phyloP scores from a whole-genome alignment of 2,797 vertebrate genomes.

The Kryptolebias ocellatus region DNA sequence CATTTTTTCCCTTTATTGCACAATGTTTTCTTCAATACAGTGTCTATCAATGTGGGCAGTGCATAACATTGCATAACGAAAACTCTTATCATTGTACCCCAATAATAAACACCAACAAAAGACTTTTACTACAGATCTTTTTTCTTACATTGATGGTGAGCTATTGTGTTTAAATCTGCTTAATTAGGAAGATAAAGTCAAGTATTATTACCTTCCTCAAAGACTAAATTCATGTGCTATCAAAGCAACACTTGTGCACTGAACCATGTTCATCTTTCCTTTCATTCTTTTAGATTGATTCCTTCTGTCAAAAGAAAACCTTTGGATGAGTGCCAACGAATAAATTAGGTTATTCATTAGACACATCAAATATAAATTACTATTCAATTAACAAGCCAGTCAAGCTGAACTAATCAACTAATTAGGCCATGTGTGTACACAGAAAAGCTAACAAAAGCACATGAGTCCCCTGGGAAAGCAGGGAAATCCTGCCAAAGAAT shows the following conservation, averaged over 20 bases:
- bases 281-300: constrained; percentile 68
- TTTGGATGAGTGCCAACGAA: constrained; percentile 71
- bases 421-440: constrained; percentile 82
- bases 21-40: neutral
- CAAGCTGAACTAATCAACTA: constrained; percentile 84
- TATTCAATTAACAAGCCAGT: constrained; percentile 83
- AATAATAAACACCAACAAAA: constrained; percentile 15
- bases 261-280: constrained; percentile 57
- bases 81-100: neutral
- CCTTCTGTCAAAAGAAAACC: constrained; percentile 62
- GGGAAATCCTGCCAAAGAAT: constrained; percentile 71
- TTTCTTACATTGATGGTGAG: neutral
- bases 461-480: constrained; percentile 76
- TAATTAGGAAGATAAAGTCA: constrained; percentile 43
- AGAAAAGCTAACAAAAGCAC: constrained; percentile 81
- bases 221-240: constrained; percentile 53
- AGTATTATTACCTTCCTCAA: constrained; percentile 44
- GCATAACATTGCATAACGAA: neutral
- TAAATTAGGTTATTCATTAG: constrained; percentile 79
- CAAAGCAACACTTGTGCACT: constrained; percentile 46
- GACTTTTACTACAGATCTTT: constrained; percentile 1
- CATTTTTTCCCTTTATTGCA: neutral
- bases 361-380: constrained; percentile 80
- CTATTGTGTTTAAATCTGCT: constrained; percentile 28
- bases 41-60: neutral